Percentiles rank a stretch among this genome's conserved stretches.
phyloP scores from a whole-genome alignment of 2,888 invertebrate genomes.

The Gryllus longicercus region DNA sequence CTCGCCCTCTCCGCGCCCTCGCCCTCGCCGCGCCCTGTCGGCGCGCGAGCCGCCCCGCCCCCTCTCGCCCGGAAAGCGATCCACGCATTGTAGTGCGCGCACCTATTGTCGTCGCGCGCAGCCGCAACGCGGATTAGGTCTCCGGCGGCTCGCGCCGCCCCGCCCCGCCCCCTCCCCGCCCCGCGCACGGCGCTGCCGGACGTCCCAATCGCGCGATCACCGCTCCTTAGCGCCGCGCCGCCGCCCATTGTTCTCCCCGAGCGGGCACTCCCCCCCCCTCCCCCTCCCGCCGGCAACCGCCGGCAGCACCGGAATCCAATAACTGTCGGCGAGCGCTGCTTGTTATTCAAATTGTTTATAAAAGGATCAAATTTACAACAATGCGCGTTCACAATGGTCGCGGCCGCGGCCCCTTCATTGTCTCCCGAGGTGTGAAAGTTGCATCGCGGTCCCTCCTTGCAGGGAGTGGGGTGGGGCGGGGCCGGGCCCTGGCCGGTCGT shows the following conservation, averaged over 20 bases:
- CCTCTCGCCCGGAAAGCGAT: neutral
- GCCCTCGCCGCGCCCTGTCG: neutral
- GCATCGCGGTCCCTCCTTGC: neutral
- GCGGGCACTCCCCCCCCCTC: neutral
- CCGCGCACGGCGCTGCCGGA: neutral
- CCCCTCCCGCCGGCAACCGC: constrained; percentile 2
- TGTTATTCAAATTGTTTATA: constrained; percentile 10
- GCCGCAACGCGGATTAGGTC: neutral
- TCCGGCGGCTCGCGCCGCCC: neutral
- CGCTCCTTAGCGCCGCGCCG: too few species aligned
- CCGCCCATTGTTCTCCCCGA: neutral
- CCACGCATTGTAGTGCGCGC: neutral
- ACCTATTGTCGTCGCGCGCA: neutral
- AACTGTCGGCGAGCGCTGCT: constrained; percentile 9
- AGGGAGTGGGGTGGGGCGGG: neutral
- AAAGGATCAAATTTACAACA: constrained; percentile 17
- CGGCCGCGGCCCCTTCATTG: neutral
- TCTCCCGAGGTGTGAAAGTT: neutral
- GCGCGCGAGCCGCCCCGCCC: neutral
- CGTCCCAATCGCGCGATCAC: neutral
- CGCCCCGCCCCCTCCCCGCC: neutral
- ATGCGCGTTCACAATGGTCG: neutral
- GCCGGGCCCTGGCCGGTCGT: neutral
- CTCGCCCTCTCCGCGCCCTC: neutral
- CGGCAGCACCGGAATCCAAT: neutral